Conservation (phyloP, 2,797 vertebrate species). For the Microctenopoma steveboyesi region DNA sequence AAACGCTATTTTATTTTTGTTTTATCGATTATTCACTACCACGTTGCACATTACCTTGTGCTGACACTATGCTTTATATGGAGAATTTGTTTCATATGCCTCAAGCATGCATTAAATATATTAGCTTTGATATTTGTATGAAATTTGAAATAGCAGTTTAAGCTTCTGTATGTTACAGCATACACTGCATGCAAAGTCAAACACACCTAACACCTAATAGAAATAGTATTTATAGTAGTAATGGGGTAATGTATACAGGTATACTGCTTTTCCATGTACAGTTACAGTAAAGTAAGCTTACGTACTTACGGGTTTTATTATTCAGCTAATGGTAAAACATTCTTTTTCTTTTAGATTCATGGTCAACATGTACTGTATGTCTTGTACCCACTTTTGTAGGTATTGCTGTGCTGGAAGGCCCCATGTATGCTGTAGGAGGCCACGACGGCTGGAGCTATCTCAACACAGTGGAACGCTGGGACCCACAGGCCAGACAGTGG, state of each 20-base stretch:
- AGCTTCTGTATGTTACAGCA: too few relatives aligned
- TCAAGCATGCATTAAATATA: neutral
- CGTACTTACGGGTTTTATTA: neutral
- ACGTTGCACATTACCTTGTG: neutral
- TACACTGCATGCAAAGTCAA: too few relatives aligned
- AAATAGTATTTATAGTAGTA: neutral
- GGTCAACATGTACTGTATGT: neutral
- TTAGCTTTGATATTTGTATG: too few relatives aligned
- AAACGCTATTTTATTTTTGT: slow-evolving; percentile 3
- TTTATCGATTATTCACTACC: slow-evolving; percentile 13
- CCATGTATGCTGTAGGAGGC: slow-evolving; percentile 98
- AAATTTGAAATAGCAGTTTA: too few relatives aligned
- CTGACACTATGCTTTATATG: neutral
- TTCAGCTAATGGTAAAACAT: neutral
- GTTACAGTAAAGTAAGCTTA: neutral
- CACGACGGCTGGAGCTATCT: slow-evolving; percentile 99
- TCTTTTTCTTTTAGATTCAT: neutral
- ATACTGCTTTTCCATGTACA: neutral
- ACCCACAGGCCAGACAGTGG: slow-evolving; percentile 96
- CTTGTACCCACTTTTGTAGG: slow-evolving; percentile 73
- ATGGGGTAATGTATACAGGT: neutral
- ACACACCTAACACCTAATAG: neutral
- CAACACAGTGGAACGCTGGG: slow-evolving; percentile 98
- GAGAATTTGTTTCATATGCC: neutral
- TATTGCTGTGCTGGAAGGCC: slow-evolving; percentile 96